phyloP scores from a whole-genome alignment of 2,797 vertebrate species.

The Alfaro cultratus region DNA sequence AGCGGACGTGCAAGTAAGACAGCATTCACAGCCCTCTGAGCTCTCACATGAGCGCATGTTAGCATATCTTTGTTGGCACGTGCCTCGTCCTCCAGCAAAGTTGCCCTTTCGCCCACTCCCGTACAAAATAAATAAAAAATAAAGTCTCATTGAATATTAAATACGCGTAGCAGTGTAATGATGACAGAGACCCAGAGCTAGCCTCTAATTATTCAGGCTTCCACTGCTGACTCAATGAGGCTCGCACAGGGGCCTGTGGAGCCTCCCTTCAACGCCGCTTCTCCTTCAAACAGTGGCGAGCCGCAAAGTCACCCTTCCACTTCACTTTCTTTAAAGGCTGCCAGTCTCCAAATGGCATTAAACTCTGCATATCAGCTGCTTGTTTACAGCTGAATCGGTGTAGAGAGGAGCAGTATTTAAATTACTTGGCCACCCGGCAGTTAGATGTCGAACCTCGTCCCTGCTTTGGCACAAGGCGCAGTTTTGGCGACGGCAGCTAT shows the following conservation, averaged over 20 bases:
- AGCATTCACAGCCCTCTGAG: neutral
- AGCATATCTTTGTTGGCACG: conserved; percentile 42
- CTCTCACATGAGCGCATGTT: conserved; percentile 15
- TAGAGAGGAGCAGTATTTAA: conserved; percentile 61
- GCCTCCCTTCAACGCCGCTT: conserved; percentile 32
- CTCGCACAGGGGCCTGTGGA: conserved; percentile 30
- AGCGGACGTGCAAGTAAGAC: neutral
- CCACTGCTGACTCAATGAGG: conserved; percentile 59
- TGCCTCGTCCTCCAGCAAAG: conserved; percentile 38
- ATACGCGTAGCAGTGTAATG: conserved; percentile 60
- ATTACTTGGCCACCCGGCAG: conserved; percentile 62
- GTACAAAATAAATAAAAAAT: conserved; percentile 46
- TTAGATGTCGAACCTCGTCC: conserved; percentile 60
- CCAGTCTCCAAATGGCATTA: conserved; percentile 43
- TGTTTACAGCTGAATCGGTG: conserved; percentile 53
- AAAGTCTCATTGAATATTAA: conserved; percentile 78
- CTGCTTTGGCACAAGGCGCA: conserved; percentile 50
- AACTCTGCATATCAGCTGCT: conserved; percentile 40
- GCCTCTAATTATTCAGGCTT: conserved; percentile 62
- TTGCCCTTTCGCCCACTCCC: conserved; percentile 66
- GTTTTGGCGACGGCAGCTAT: conserved; percentile 17
- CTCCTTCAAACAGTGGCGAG: conserved; percentile 7
- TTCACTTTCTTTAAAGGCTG: conserved; percentile 24
- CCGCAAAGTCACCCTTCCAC: conserved; percentile 6
- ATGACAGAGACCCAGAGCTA: conserved; percentile 55